Conservation (phyloP, 2,113 vertebrate species). For the Dendrocopos noguchii region DNA sequence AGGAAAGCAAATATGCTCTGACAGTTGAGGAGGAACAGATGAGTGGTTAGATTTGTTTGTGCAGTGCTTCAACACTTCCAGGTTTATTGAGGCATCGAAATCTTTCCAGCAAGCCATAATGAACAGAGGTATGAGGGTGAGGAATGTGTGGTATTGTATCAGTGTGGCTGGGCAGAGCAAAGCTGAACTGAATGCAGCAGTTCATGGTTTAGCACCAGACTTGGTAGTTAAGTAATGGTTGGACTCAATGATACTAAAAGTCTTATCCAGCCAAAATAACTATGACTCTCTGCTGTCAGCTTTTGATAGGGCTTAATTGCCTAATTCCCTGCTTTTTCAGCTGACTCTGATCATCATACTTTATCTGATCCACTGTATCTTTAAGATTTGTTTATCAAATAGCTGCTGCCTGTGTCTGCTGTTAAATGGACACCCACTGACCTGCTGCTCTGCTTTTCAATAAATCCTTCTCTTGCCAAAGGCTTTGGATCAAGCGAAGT, state of each 20-base stretch:
- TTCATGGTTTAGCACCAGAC: too few species aligned
- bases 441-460: not conserved
- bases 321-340: not conserved
- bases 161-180: not conserved
- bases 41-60: conserved; percentile 9
- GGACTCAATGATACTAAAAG: too few species aligned
- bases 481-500: not conserved
- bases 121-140: not conserved
- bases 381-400: not conserved
- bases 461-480: not conserved
- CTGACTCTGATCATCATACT: not conserved
- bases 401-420: not conserved
- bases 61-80: not conserved
- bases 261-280: too few species aligned
- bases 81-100: not conserved
- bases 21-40: not conserved
- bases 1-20: not conserved
- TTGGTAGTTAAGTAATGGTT: too few species aligned
- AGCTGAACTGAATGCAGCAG: not conserved
- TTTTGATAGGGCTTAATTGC: not conserved
- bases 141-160: not conserved
- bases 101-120: not conserved
- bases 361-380: not conserved
- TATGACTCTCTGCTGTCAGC: not conserved
- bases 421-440: not conserved